phyloP scores from a whole-genome alignment of 1,140 invertebrate species.

The Melipona quadrifasciata region DNA sequence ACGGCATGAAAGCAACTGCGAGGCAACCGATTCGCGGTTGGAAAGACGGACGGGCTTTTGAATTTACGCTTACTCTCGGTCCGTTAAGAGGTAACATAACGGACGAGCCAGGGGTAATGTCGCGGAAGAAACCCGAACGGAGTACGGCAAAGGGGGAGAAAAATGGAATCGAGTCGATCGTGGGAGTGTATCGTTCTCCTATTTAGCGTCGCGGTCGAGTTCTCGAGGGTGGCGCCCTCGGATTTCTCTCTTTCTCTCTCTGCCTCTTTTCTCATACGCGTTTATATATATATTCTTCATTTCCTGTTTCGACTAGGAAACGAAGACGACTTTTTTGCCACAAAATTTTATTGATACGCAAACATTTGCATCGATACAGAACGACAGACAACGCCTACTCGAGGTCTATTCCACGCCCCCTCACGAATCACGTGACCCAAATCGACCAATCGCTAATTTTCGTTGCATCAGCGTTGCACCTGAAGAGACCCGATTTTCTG shows the following conservation, averaged over 20 bases:
- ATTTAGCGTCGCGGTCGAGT: conserved; percentile 67
- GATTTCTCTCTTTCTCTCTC: neutral
- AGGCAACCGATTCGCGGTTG: neutral
- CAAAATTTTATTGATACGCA: too few species aligned
- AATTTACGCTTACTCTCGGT: neutral
- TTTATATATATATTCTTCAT: too few species aligned
- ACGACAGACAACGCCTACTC: too few species aligned
- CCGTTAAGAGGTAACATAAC: neutral
- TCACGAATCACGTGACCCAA: too few species aligned
- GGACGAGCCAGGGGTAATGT: conserved; percentile 58
- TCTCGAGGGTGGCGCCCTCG: conserved; percentile 44
- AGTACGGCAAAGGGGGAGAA: conserved; percentile 25
- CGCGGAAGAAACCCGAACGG: conserved; percentile 55
- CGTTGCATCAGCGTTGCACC: too few species aligned
- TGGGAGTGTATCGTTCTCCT: conserved; percentile 67
- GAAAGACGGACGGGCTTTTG: neutral
- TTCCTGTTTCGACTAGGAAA: too few species aligned
- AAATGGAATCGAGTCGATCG: conserved; percentile 61
- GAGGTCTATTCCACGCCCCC: too few species aligned
- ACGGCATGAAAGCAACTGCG: neutral
- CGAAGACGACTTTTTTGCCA: too few species aligned
- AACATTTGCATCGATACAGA: too few species aligned
- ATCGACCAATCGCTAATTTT: too few species aligned
- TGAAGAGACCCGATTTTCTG: too few species aligned
- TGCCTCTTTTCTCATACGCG: neutral